Evolutionary conservation across 2,888 invertebrate species (phyloP), one percentile per base, ranked within the genome.

Genomic region (Protonemura montana): DNA sequence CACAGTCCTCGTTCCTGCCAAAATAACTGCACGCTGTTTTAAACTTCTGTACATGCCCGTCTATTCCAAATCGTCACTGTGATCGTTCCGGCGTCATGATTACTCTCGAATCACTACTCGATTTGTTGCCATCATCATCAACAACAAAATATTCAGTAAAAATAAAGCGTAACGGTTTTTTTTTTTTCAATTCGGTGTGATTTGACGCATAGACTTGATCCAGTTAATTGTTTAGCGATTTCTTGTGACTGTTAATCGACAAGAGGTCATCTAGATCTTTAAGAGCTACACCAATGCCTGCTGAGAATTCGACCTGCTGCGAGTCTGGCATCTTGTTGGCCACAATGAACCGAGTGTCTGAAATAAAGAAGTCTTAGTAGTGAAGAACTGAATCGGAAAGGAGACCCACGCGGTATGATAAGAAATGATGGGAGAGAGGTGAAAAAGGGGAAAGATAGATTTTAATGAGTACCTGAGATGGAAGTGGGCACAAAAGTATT

Each of bases 1-100:
- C 59, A 59, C 59, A 59, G 59, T 59, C 59, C 59, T 59, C 59
- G 59, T 21, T 59, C 59, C 59, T 59, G 59, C 59, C 59, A 59
- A 59, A 59, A 59, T 59, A 10, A 59, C 21, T 59, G 59, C 59
- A 59, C 59, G 59, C 59, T 59, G 59, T 59, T 59, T 59, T 59
- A 16, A 10, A 59, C 59, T 59, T 59, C 59, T 59, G 59, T 59
- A 59, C 59, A 59, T 21, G 59, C 59, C 13, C 59, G 59, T 59
- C 59, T 59, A 10, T 59, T 59, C 13, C 59, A 2, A 10, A 59
- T 10, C 13, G 59, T 59, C 59, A 59, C 13, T 21, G 59, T 59
- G 59, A 59, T 59, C 10, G 21, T 59, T 21, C 59, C 59, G 59
- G 59, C 21, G 21, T 59, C 35, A 35, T 59, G 59, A 59, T 59